phyloP scores from a whole-genome alignment of 2,113 vertebrate genomes.

The Pachyramphus minor region DNA sequence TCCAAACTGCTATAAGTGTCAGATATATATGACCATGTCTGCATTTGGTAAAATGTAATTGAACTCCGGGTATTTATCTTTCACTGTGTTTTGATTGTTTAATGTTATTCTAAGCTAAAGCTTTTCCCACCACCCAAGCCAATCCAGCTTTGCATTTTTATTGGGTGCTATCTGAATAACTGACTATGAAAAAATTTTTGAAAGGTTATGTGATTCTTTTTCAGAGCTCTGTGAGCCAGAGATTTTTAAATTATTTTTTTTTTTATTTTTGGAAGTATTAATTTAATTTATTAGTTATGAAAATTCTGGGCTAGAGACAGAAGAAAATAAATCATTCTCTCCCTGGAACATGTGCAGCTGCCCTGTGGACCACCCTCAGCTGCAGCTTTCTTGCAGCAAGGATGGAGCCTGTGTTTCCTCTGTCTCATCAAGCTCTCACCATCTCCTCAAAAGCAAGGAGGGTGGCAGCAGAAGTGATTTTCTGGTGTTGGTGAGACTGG shows the following conservation, averaged over 20 bases:
- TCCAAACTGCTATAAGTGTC: background rate
- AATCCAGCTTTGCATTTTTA: slow-evolving; percentile 40
- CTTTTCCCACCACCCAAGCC: slow-evolving; percentile 11
- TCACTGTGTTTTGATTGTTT: slow-evolving; percentile 5
- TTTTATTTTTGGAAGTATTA: slow-evolving; percentile 5
- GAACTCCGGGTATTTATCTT: slow-evolving; percentile 5
- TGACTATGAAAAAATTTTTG: background rate
- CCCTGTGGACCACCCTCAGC: slow-evolving; percentile 9
- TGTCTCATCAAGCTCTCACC: background rate
- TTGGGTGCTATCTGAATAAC: slow-evolving; percentile 31
- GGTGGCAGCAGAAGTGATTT: background rate
- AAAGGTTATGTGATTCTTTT: slow-evolving; percentile 21
- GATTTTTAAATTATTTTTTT: background rate
- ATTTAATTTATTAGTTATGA: slow-evolving; percentile 50
- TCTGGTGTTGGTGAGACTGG: background rate
- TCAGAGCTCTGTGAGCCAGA: background rate
- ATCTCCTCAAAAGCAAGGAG: background rate
- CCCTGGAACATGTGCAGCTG: background rate
- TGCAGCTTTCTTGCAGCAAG: background rate
- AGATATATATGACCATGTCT: background rate
- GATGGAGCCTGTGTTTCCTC: background rate
- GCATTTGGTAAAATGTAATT: background rate
- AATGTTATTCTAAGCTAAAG: slow-evolving; percentile 19
- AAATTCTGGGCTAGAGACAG: background rate
- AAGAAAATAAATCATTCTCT: slow-evolving; percentile 30